Percentiles rank a stretch among this genome's conserved stretches.
These are phyloP conservation scores for Pampusana beccarii DNA, from an alignment of 2,113 vertebrate genomes.

Conservation along the genomic window DNA sequence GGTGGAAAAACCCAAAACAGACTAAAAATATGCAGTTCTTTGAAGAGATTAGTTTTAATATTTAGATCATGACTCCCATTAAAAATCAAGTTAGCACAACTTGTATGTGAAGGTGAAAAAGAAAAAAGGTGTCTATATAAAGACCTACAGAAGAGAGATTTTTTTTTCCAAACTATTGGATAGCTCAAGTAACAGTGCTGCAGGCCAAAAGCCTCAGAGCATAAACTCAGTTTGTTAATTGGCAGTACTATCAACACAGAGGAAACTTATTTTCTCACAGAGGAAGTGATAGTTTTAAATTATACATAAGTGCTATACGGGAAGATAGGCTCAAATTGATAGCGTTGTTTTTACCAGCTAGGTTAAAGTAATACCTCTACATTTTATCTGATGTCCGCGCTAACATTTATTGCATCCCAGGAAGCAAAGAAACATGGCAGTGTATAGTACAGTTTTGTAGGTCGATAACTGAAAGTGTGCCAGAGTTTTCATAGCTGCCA, in stretches of 20 bases:
- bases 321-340: neutral
- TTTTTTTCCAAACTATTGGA: neutral
- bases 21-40: neutral
- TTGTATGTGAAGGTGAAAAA: neutral
- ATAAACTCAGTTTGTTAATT: neutral
- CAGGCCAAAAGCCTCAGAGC: neutral
- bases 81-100: neutral
- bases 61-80: neutral
- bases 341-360: neutral
- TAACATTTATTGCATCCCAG: neutral
- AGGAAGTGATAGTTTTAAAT: neutral
- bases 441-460: neutral
- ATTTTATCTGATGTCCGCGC: neutral
- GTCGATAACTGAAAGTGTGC: neutral
- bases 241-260: neutral
- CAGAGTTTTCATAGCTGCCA: neutral
- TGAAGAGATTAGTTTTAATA: neutral
- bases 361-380: neutral
- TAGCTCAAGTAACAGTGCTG: neutral
- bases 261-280: neutral
- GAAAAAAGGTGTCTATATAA: fast-evolving
- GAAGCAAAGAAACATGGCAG: neutral
- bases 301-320: neutral
- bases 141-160: neutral
- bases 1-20: neutral